Evolutionary conservation across 2,888 invertebrate genomes (phyloP).

Genomic region (Drosophila austrosaltans): DNA sequence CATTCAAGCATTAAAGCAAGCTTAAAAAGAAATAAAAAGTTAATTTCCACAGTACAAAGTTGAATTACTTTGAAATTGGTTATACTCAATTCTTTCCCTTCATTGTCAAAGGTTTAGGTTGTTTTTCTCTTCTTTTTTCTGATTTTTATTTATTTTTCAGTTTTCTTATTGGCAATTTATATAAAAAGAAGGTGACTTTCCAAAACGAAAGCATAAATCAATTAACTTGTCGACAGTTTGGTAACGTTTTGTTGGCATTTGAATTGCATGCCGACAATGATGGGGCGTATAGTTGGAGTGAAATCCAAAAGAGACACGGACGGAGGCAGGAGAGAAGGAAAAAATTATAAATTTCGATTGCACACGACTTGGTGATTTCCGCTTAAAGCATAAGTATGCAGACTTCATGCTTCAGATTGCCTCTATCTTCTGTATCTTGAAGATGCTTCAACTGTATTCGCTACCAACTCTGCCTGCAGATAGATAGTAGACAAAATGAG

Average conservation of each 20-base stretch:
- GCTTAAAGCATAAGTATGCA: slow-evolving; percentile 57
- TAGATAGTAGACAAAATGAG: slow-evolving; percentile 50
- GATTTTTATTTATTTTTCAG: not conserved
- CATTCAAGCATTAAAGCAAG: not conserved
- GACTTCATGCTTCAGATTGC: slow-evolving; percentile 51
- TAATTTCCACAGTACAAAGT: no score
- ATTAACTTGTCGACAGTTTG: slow-evolving; percentile 67
- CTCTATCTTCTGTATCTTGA: slow-evolving; percentile 33
- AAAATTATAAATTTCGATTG: slow-evolving; percentile 27
- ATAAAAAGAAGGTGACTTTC: slow-evolving; percentile 28
- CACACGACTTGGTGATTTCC: slow-evolving; percentile 47
- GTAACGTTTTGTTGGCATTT: slow-evolving; percentile 40
- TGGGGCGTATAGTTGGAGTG: not conserved
- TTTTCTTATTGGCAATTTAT: slow-evolving; percentile 38
- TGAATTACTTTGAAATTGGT: not conserved
- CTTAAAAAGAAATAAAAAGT: not conserved
- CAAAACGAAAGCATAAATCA: slow-evolving; percentile 56
- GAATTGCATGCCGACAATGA: slow-evolving; percentile 8
- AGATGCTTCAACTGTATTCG: slow-evolving; percentile 36
- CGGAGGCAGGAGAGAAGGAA: slow-evolving; percentile 19
- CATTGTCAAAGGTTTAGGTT: slow-evolving; percentile 1
- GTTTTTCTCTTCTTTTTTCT: not conserved
- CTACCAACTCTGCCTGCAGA: slow-evolving; percentile 15
- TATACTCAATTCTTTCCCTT: not conserved
- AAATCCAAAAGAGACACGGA: slow-evolving; percentile 19